These are phyloP conservation scores for Ophion slaviceki DNA, from an alignment of 2,888 invertebrate genomes.

Conservation along the genomic window DNA sequence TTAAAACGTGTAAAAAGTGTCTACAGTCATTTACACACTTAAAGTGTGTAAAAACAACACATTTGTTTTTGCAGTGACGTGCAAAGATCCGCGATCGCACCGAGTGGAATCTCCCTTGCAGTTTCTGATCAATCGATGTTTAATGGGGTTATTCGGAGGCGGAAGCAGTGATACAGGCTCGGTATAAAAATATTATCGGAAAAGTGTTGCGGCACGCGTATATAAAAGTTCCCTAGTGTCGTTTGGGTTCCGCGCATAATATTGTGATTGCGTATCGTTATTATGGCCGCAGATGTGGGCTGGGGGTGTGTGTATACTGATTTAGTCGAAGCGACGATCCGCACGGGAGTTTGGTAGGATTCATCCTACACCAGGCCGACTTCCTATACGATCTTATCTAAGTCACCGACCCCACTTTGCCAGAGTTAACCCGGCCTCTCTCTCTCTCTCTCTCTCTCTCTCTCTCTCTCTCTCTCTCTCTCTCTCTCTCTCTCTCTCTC, in stretches of 20 bases:
- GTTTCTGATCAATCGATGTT: conserved; percentile 54
- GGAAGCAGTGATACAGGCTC: conserved; percentile 27
- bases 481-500: conserved; percentile 15
- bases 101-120: conserved; percentile 32
- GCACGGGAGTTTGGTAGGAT: conserved; percentile 26
- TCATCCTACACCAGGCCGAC: conserved; percentile 46
- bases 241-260: conserved; percentile 25
- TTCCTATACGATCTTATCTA: conserved; percentile 63
- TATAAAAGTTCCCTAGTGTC: conserved; percentile 32
- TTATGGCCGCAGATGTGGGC: conserved; percentile 11
- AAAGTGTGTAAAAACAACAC: too few relatives aligned
- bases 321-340: conserved; percentile 46
- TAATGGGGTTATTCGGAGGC: conserved; percentile 50
- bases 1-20: too few relatives aligned
- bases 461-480: conserved; percentile 38
- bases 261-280: conserved; percentile 31
- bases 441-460: conserved; percentile 27
- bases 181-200: conserved; percentile 40
- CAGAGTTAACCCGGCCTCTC: conserved; percentile 56
- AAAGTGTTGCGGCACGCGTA: conserved; percentile 25
- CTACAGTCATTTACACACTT: too few relatives aligned
- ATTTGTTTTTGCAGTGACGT: not conserved
- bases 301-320: conserved; percentile 10
- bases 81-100: conserved; percentile 35
- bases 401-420: conserved; percentile 63